Evolutionary conservation across 2,888 invertebrate species (phyloP), one percentile per base, ranked within the genome.

Genomic region (Eupsilia transversa): DNA sequence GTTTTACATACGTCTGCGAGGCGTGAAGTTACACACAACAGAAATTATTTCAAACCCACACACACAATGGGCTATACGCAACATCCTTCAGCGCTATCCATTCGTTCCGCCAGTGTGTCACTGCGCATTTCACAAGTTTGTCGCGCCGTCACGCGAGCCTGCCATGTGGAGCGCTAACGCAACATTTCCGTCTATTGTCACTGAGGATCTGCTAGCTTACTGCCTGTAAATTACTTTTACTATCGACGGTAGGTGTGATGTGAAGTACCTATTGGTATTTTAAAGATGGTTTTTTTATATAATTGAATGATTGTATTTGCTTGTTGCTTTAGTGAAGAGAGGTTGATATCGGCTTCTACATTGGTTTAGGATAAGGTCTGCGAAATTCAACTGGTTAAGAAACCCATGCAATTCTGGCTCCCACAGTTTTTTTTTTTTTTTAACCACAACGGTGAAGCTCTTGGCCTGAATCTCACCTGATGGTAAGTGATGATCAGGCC

Each of bases 81-180:
- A 72, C 72, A 63, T 69, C 77, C 46, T 68, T 30, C 12, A 64
- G 46, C 14, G 71, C 46, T 77, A 52, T 49, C 66, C 52, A 77
- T 79, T 73, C 80, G 85, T 81, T 77, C 73, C 82, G 80, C 83
- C 79, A 38, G 77, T 72, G 68, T 71, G 77, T 74, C 70, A 78
- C 63, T 61, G 78, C 68, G 52, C 73, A 87, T 92, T 92, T 92
- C 90, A 89, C 89, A 92, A 93, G 89, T 87, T 87, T 91, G 93
- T 92, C 92, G 92, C 91, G 91, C 89, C 91, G 93, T 93, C 92
- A 94, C 92, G 93, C 90, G 82, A 84, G 43, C 84, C 89, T 89
- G 87, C 88, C 91, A 93, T 91, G 91, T 91, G 88, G 91, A 87
- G 84, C 92, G 76, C 71, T 75, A 74, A 73, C 77, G 67, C 77